Base-by-base conservation (phyloP, 2,888 invertebrate genomes). In the Rhyacophila evoluta region DNA sequence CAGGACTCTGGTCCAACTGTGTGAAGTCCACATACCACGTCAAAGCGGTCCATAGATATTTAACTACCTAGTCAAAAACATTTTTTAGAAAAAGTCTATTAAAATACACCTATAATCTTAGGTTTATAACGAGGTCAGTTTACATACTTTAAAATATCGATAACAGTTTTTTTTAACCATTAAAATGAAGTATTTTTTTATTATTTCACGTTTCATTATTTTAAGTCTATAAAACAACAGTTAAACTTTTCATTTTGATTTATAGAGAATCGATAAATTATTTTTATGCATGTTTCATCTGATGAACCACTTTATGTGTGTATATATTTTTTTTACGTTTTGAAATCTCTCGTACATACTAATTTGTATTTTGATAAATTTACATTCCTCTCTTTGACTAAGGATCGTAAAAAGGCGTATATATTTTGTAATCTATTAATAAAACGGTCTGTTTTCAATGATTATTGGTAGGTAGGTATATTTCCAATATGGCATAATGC, bases 211-310 rank as follows among this genome's bases (percentile, higher is more conserved):
- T 39, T 39, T 39, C 39, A 12, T 55, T 55, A 55, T 25, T 55
- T 19, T 25, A 10, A 25, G 55, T 55, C 55, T 55, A 55, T 55
- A 55, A 55, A 55, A 55, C 25, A 55, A 55, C 55, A 55, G 55
- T 55, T 55, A 55, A 55, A 55, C 55, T 19, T 25, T 55, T 55
- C 55, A 55, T 2, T 19, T 55, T 55, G 55, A 55, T 55, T 55
- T 55, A 55, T 55, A 25, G 55, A 19, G 55, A 55, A 55, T 19
- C 55, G 55, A 55, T 55, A 55, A 55, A 55, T 55, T 19, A 19
- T 55, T 55, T 55, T 55, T 55, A 55, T 55, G 55, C 19, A 19
- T 25, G 12, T 55, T 55, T 55, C 55, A 55, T 55, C 19, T 25
- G 55, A 55, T 41, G 41, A 15, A 15, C 41, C 12, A 41, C 41